A percentile compares a stretch with the other conserved stretches of the same genome.
Evolutionary conservation across 2,113 vertebrate genomes (phyloP).

Genomic region (Ochotona princeps): DNA sequence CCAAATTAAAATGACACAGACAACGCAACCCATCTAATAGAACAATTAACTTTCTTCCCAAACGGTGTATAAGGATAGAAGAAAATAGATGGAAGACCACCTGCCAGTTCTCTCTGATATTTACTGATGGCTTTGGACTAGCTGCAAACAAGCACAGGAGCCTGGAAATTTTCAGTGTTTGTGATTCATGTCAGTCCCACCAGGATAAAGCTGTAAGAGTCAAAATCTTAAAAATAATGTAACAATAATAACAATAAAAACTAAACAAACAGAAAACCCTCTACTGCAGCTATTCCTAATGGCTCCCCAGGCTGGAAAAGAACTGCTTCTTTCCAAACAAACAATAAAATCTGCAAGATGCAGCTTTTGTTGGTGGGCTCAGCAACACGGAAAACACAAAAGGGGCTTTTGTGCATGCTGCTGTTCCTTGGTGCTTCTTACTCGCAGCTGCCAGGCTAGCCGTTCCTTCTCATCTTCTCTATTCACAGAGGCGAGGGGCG

Average conservation of each 20-base stretch:
- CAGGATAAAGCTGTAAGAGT: constrained; percentile 53
- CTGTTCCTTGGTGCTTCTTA: constrained; percentile 65
- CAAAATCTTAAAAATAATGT: constrained; percentile 63
- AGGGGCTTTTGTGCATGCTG: constrained; percentile 73
- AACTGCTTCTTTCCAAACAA: constrained; percentile 69
- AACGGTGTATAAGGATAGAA: constrained; percentile 41
- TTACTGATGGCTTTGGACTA: constrained; percentile 55
- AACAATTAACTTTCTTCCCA: constrained; percentile 70
- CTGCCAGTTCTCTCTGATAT: constrained; percentile 36
- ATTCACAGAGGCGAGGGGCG: constrained; percentile 69
- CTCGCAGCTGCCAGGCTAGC: constrained; percentile 58
- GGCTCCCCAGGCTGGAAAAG: constrained; percentile 67
- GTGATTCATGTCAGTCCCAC: constrained; percentile 44
- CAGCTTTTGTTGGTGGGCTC: constrained; percentile 68
- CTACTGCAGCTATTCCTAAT: constrained; percentile 55
- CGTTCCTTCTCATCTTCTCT: constrained; percentile 56
- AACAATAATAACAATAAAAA: constrained; percentile 51
- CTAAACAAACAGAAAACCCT: constrained; percentile 58
- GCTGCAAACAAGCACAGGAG: constrained; percentile 44
- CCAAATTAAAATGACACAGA: constrained; percentile 79
- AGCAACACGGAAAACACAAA: constrained; percentile 79
- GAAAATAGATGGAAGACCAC: constrained; percentile 51
- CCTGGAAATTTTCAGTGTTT: constrained; percentile 29
- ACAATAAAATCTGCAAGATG: constrained; percentile 79
- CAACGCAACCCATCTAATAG: constrained; percentile 69